Base-by-base conservation (phyloP, 2,888 invertebrate species). In the Eilema depressum region DNA sequence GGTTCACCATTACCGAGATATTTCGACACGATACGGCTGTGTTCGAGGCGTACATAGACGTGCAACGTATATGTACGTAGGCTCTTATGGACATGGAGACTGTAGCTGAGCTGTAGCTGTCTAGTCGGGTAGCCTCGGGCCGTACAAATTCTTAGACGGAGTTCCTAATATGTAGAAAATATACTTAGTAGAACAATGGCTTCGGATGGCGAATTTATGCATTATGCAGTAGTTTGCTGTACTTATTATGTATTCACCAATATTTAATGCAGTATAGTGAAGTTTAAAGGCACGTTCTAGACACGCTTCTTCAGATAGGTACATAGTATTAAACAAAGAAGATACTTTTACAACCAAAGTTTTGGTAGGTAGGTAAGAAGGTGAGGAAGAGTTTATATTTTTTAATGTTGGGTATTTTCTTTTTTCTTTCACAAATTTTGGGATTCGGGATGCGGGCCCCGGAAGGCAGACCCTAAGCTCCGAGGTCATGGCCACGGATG, bases 91-190 rank as follows among this genome's bases (percentile, higher is more conserved):
- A 47, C 33, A 60, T 64, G 63, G 1, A 33, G 33, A 33, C 33
- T 37, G 33, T 56, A 56, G 60, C 53, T 65, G 25, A 71, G 82
- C n/a, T n/a, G n/a, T n/a, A n/a, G n/a, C n/a, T n/a, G n/a, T 79
- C 71, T 71, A 63, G 71, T 53, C 33, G 10, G 26, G 20, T 14
- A 26, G 79, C 76, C 71, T 66, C 68, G 62, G 71, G 75, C 65
- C 30, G 28, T 57, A 53, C 47, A 69, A 33, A 69, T 37, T 69
- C 65, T 66, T 63, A 61, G 63, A 53, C 37, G 41, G 59, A 71
- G 37, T 59, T 62, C 33, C 28, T 23, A 68, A 69, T 68, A 65
- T 59, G 63, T 11, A 23, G 67, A 33, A 59, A 70, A 61, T 65
- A 68, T 70, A 57, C 65, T 41, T 56, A 26, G 23, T 17, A n/a